Base-by-base conservation (phyloP, 2,888 invertebrate species). In the Epinotia ramella region DNA sequence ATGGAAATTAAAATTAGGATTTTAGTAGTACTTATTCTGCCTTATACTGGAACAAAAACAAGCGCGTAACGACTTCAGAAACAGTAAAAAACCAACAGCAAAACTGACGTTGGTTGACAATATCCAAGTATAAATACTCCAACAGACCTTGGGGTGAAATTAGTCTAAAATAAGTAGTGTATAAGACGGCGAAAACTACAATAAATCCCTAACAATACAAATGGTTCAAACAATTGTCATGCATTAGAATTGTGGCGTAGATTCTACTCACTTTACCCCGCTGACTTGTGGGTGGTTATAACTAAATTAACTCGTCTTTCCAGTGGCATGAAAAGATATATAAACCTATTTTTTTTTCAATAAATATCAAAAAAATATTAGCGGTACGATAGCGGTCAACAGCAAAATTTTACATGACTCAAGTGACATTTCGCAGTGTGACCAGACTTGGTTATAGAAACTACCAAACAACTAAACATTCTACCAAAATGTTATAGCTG, bases 361-460 rank as follows among this genome's bases (percentile, higher is more conserved):
- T 7, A 53, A 57, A 57, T 57, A 40, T 20, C 67, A 57, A 13
- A 3, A 56, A 57, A 65, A 28, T 53, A 33, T 18, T 67, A 13
- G 7, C 56, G 67, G 67, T 13, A 20, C 56, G 56, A 18, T 49
- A 53, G 4, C 63, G 53, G 24, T 24, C 24, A 56, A 56, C 53
- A 56, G 53, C 53, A 56, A 24, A 28, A 12, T 33, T 66, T 18
- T 2, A 56, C 65, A 53, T 1, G 20, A 20, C n/a, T n/a, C 20
- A 20, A 20, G 24, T 66, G 66, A 66, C 33, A 13, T 33, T 57
- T 57, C 7, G 1, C 67, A 57, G 56, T 67, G 67, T 67, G 33
- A 33, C 67, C 56, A 67, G 18, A 40, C 18, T 20, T 20, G 3
- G n/a, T 0, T 20, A 13, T 6, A 57, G 4, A 67, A 57, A 33